Percentiles rank a stretch among this genome's conserved stretches.
phyloP scores from a whole-genome alignment of 2,113 vertebrate genomes.

The Peromyscus maniculatus region DNA sequence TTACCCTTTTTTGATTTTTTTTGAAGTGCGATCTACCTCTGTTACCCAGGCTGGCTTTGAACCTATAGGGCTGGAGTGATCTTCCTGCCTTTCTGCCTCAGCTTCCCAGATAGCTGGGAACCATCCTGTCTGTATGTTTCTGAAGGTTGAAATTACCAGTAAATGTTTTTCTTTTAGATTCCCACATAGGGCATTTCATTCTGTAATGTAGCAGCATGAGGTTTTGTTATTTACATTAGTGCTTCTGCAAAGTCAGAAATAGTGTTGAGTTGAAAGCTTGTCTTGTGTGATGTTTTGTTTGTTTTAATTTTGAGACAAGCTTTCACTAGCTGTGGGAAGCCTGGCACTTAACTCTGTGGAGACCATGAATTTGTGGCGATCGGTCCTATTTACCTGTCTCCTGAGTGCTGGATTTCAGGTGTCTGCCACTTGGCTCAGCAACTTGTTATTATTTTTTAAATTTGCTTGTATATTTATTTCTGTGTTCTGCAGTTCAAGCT shows the following conservation, averaged over 20 bases:
- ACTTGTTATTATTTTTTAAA: neutral
- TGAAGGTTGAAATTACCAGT: neutral
- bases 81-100: neutral
- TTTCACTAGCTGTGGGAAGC: neutral
- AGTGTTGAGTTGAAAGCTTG: neutral
- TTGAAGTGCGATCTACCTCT: neutral
- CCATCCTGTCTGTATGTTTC: neutral
- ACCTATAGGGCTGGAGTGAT: neutral
- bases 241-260: neutral
- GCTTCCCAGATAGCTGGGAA: neutral
- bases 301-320: neutral
- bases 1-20: neutral
- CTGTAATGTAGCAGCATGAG: neutral
- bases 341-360: neutral
- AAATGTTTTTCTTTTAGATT: neutral
- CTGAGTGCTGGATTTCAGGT: neutral
- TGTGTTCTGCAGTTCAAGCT: neutral
- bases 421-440: neutral
- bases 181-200: neutral
- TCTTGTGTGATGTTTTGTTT: neutral
- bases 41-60: neutral
- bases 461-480: neutral
- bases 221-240: neutral
- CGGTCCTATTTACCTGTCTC: neutral
- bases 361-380: neutral